Evolutionary conservation across 53 echinoderm and acorn worm species (phyloP).

Genomic region (Echinometra lucunter): DNA sequence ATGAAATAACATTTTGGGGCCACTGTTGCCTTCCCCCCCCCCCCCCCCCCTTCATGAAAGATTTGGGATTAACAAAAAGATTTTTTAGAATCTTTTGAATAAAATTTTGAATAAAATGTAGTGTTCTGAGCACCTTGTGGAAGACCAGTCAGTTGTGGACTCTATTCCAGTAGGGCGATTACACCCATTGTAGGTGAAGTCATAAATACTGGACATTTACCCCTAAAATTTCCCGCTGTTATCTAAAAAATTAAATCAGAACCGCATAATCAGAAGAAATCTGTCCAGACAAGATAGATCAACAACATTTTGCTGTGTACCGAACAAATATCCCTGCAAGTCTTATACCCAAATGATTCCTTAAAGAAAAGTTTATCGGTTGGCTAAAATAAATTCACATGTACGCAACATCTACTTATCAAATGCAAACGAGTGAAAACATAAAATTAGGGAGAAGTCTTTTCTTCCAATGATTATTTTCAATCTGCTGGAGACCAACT

Average conservation of each 20-base stretch:
- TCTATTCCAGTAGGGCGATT: too few species aligned
- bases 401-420: not conserved
- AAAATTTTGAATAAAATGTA: too few species aligned
- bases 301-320: not conserved
- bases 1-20: not conserved
- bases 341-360: not conserved
- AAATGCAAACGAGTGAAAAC: not conserved
- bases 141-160: not conserved
- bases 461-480: not conserved
- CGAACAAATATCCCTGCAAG: not conserved
- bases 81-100: not conserved
- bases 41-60: not conserved
- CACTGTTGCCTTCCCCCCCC: not conserved
- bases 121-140: not conserved
- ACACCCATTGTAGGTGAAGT: too few species aligned
- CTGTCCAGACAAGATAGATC: not conserved
- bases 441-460: not conserved
- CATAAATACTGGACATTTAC: too few species aligned
- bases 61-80: too few species aligned
- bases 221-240: too few species aligned
- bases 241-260: not conserved
- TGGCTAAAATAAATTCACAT: not conserved
- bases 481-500: too few species aligned
- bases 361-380: not conserved
- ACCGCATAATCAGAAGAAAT: not conserved